phyloP scores from a whole-genome alignment of 1,140 invertebrate species.

The Harpegnathos saltator region DNA sequence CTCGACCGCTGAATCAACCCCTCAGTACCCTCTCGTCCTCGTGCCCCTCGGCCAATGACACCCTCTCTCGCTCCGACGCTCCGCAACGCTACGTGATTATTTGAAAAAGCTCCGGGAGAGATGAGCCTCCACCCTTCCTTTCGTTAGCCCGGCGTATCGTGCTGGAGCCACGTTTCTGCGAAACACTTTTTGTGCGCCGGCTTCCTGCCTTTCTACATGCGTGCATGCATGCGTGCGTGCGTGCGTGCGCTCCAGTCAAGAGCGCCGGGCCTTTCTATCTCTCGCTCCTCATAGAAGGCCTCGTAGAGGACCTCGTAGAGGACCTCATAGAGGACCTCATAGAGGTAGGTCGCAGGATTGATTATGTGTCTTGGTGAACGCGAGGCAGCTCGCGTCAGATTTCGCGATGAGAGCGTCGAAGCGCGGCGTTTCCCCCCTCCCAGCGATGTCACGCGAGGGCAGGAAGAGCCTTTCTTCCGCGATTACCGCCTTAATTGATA shows the following conservation, averaged over 20 bases:
- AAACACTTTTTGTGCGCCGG: slow-evolving; percentile 49
- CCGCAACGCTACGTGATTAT: slow-evolving; percentile 84
- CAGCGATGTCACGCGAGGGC: no score
- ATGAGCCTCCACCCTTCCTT: slow-evolving; percentile 65
- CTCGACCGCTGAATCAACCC: slow-evolving; percentile 81
- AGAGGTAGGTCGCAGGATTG: slow-evolving; percentile 65
- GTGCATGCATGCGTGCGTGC: background rate
- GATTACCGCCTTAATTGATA: slow-evolving; percentile 3
- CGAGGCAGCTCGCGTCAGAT: slow-evolving; percentile 29
- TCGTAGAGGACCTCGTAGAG: no score
- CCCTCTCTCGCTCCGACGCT: slow-evolving; percentile 76
- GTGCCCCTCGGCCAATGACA: slow-evolving; percentile 63
- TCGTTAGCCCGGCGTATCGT: slow-evolving; percentile 16
- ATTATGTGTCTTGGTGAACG: slow-evolving; percentile 67
- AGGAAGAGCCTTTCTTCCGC: background rate
- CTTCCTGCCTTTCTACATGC: background rate
- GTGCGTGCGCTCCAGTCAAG: slow-evolving; percentile 13
- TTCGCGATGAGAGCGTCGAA: background rate
- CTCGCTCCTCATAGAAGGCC: background rate
- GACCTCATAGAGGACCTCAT: no score
- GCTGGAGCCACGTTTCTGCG: slow-evolving; percentile 22
- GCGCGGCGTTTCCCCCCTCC: background rate
- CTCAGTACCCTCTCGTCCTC: slow-evolving; percentile 72
- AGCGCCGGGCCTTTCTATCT: slow-evolving; percentile 29
- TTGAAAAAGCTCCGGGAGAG: slow-evolving; percentile 82